Conservation (phyloP, 2,888 invertebrate genomes). For the Ophraella communa region DNA sequence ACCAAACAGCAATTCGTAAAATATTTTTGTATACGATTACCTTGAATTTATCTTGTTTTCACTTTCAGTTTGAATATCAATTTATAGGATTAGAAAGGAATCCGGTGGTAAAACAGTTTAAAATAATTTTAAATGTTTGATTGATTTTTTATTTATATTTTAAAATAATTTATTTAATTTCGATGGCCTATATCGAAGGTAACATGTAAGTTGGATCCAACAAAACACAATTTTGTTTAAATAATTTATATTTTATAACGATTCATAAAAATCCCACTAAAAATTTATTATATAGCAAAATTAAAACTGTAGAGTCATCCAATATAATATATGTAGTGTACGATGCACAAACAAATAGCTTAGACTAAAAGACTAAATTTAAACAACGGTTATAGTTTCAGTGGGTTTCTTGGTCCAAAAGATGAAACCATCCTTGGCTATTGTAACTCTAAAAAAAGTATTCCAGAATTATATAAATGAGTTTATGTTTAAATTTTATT, state of each 20-base stretch:
- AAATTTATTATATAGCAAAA: too few species aligned
- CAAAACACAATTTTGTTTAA: too few species aligned
- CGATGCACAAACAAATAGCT: not conserved
- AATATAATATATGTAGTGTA: too few species aligned
- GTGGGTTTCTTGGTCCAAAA: conserved; percentile 76
- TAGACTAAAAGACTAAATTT: conserved; percentile 19
- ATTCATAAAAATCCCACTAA: not conserved
- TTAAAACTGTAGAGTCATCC: not conserved
- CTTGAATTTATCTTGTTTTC: not conserved
- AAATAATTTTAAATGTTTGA: too few species aligned
- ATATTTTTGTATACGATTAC: not conserved
- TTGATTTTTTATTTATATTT: not conserved
- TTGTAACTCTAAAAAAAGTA: conserved; percentile 69
- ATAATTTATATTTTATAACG: too few species aligned
- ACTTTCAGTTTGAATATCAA: not conserved
- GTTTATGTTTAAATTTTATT: too few species aligned
- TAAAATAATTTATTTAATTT: not conserved
- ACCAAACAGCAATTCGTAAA: not conserved
- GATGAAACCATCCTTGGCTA: conserved; percentile 71
- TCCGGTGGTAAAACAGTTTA: too few species aligned
- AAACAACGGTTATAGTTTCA: conserved; percentile 64
- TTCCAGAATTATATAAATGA: too few species aligned
- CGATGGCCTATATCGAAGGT: not conserved
- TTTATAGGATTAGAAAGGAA: not conserved
- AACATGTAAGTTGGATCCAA: too few species aligned